These are phyloP conservation scores for Microcaecilia unicolor DNA, from an alignment of 2,797 vertebrate species.

Conservation along the genomic window DNA sequence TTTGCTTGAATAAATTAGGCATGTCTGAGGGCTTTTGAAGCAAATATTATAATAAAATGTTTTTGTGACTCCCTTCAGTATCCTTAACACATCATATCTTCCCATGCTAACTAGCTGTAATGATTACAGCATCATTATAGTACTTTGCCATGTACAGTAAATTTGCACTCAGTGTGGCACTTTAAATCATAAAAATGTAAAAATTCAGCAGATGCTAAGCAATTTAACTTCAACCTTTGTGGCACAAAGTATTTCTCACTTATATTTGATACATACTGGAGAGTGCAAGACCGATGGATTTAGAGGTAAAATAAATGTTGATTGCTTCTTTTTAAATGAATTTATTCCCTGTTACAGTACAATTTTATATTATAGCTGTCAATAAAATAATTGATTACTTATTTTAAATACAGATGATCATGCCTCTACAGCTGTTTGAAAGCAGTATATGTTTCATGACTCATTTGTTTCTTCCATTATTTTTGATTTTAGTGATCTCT, in stretches of 20 bases:
- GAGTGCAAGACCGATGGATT: not conserved
- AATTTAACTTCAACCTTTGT: slow-evolving; percentile 15
- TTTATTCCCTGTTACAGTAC: not conserved
- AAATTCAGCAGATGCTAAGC: slow-evolving; percentile 16
- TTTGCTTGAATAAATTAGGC: slow-evolving; percentile 15
- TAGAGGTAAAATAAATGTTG: slow-evolving; percentile 18
- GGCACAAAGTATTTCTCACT: not conserved
- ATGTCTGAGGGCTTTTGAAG: slow-evolving; percentile 7
- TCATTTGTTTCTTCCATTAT: too few species aligned
- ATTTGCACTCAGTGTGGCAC: slow-evolving; percentile 7
- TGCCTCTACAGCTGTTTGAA: slow-evolving; percentile 4
- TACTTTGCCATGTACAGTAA: slow-evolving; percentile 1
- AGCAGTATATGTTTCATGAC: not conserved
- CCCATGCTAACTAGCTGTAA: slow-evolving; percentile 16
- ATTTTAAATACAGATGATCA: slow-evolving; percentile 9
- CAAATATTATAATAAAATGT: slow-evolving; percentile 14
- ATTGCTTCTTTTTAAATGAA: slow-evolving; percentile 3
- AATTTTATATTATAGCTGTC: slow-evolving; percentile 16
- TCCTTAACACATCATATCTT: slow-evolving; percentile 2
- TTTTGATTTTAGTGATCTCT: too few species aligned
- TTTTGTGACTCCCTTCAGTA: slow-evolving; percentile 18
- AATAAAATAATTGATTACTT: slow-evolving; percentile 1
- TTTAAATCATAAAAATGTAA: slow-evolving; percentile 19
- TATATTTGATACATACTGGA: slow-evolving; percentile 9
- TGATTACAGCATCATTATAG: slow-evolving; percentile 17